phyloP scores from a whole-genome alignment of 2,888 invertebrate genomes.

The Linnaemya vulpina region DNA sequence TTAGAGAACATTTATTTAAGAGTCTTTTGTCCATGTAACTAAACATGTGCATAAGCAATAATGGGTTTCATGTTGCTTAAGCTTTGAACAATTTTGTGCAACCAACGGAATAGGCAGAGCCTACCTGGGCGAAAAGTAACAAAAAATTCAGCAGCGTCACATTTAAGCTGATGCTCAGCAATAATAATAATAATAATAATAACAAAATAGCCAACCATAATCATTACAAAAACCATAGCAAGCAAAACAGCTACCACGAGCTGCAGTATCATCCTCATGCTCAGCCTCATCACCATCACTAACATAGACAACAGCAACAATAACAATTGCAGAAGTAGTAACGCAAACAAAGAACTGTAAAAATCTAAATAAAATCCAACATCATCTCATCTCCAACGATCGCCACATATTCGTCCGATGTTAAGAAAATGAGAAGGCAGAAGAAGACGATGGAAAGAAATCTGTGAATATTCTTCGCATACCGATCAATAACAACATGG shows the following conservation, averaged over 20 bases:
- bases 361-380: constrained; percentile 27
- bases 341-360: constrained; percentile 38
- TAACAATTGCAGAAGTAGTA: constrained; percentile 15
- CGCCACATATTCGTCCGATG: constrained; percentile 56
- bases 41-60: constrained; percentile 62
- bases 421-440: background rate
- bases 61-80: constrained; percentile 66
- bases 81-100: constrained; percentile 31
- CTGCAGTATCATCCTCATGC: constrained; percentile 18
- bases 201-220: constrained; percentile 44
- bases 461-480: constrained; percentile 69
- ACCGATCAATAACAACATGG: constrained; percentile 69
- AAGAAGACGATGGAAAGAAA: constrained; percentile 31
- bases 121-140: constrained; percentile 14
- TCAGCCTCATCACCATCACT: background rate
- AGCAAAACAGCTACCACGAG: constrained; percentile 27
- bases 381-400: constrained; percentile 67
- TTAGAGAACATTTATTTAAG: constrained; percentile 56
- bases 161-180: background rate
- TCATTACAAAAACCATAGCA: constrained; percentile 25
- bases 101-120: constrained; percentile 53
- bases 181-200: constrained; percentile 15
- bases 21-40: constrained; percentile 52
- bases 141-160: constrained; percentile 17
- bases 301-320: constrained; percentile 18